Percentiles rank a stretch among this genome's conserved stretches.
phyloP scores from a whole-genome alignment of 1,140 invertebrate genomes.

The Heterodera schachtii region DNA sequence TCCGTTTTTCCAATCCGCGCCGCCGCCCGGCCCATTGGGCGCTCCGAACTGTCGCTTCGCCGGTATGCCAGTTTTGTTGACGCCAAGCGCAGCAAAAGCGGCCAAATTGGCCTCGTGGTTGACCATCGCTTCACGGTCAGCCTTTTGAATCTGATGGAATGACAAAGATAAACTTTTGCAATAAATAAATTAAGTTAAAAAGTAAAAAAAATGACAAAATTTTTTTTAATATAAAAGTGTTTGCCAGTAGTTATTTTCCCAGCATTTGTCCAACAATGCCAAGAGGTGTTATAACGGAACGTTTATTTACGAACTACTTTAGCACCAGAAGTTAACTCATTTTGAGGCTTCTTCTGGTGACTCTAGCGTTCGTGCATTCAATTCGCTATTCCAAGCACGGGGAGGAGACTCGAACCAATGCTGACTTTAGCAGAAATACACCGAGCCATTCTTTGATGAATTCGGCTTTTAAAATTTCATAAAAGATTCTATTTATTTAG shows the following conservation, averaged over 20 bases:
- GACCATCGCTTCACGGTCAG: conserved; percentile 47
- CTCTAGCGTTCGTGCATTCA: background rate
- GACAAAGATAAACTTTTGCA: background rate
- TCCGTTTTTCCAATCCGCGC: conserved; percentile 25
- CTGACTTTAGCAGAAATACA: no score
- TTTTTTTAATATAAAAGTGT: background rate
- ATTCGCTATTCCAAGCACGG: no score
- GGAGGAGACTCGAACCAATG: no score
- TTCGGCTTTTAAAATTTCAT: no score
- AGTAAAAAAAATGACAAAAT: background rate
- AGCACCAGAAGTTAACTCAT: conserved; percentile 25
- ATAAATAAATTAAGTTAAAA: background rate
- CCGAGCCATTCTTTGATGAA: no score
- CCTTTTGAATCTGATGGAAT: conserved; percentile 47
- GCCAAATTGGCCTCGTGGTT: conserved; percentile 51
- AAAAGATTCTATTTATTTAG: no score
- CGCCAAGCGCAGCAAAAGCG: conserved; percentile 50
- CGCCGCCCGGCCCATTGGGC: background rate
- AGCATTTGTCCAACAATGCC: background rate
- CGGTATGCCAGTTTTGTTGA: conserved; percentile 8
- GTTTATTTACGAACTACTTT: conserved; percentile 2
- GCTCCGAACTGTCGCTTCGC: conserved; percentile 15
- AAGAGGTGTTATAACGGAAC: no score
- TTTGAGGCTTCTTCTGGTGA: conserved; percentile 12
- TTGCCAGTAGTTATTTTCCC: background rate